Conservation (phyloP, 2,113 vertebrate species). For the Rostratula benghalensis region DNA sequence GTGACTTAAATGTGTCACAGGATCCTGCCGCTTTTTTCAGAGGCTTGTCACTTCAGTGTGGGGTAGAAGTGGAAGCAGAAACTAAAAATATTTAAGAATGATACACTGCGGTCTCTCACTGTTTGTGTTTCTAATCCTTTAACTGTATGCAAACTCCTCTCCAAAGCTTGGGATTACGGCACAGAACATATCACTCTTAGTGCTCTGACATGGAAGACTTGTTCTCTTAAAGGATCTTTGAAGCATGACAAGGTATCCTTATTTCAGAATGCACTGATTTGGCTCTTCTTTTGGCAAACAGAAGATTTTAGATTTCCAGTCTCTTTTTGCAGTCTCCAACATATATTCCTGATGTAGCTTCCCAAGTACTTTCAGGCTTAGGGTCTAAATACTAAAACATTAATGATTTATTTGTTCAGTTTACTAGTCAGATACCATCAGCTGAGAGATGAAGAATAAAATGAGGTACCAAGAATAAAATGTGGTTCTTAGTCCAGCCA, state of each 20-base stretch:
- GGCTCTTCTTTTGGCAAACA: background rate
- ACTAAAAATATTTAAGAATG: background rate
- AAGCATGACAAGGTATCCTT: background rate
- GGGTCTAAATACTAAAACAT: background rate
- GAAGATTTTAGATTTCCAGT: background rate
- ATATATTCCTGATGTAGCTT: background rate
- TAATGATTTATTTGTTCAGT: background rate
- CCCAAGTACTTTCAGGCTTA: background rate
- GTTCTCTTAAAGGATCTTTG: background rate
- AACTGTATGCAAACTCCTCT: background rate
- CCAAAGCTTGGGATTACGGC: background rate
- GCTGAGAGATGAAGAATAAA: background rate
- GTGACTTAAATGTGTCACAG: conserved; percentile 6
- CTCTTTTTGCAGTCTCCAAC: background rate
- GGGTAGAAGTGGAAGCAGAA: background rate
- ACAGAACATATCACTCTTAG: background rate
- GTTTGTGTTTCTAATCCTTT: background rate
- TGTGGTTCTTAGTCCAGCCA: background rate
- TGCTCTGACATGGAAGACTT: background rate
- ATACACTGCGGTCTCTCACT: background rate
- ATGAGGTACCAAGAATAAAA: background rate
- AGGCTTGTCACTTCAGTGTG: background rate
- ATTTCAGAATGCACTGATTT: background rate
- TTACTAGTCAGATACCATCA: background rate
- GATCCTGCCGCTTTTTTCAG: background rate